A percentile compares a stretch with the other conserved stretches of the same genome.
phyloP scores from a whole-genome alignment of 92 coral and sea anemone species.

The Heteractis magnifica region DNA sequence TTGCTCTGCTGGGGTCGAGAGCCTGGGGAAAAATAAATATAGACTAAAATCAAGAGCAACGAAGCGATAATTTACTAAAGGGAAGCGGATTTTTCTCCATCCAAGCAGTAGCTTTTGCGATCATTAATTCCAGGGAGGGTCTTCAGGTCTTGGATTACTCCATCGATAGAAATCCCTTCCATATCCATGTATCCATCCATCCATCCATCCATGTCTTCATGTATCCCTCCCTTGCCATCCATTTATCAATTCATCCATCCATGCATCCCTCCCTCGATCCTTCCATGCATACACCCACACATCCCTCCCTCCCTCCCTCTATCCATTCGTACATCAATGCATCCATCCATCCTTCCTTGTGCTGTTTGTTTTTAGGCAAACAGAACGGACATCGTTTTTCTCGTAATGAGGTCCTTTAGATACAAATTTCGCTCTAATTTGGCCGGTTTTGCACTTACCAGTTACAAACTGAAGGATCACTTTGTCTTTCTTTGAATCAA shows the following conservation, averaged over 20 bases:
- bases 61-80: too few relatives aligned
- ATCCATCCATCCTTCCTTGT: too few relatives aligned
- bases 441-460: slow-evolving; percentile 20
- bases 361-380: too few relatives aligned
- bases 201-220: background rate
- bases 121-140: background rate
- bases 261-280: too few relatives aligned
- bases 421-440: background rate
- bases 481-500: slow-evolving; percentile 35
- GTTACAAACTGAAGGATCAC: slow-evolving; percentile 49
- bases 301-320: too few relatives aligned
- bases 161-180: too few relatives aligned
- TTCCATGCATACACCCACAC: too few relatives aligned
- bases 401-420: background rate
- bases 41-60: background rate
- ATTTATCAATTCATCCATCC: background rate
- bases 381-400: background rate
- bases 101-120: background rate
- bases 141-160: too few relatives aligned
- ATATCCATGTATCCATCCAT: background rate
- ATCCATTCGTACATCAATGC: too few relatives aligned
- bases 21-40: slow-evolving; percentile 32
- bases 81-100: too few relatives aligned
- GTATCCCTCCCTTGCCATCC: background rate
- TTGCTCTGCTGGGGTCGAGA: slow-evolving; percentile 70